Evolutionary conservation across 1,140 invertebrate genomes (phyloP).

Genomic region (Caligus rogercresseyi): DNA sequence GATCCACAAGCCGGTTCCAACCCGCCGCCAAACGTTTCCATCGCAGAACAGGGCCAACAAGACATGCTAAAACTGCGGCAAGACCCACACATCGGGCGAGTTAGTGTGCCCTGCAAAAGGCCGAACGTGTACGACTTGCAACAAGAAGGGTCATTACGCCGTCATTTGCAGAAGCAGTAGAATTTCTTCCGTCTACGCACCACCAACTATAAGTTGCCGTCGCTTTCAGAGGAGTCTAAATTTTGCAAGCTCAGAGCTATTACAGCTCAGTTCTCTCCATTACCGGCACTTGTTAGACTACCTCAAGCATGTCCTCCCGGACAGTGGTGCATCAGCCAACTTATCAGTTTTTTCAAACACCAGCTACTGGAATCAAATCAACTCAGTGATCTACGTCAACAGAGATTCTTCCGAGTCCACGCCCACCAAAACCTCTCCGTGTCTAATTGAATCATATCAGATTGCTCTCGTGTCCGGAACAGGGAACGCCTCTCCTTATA

Average conservation of each 20-base stretch:
- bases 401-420: neutral
- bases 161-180: neutral
- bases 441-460: neutral
- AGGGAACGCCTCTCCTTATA: neutral
- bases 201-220: neutral
- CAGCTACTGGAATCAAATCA: neutral
- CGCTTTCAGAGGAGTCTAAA: neutral
- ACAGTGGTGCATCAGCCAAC: neutral
- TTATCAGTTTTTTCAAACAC: neutral
- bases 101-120: neutral
- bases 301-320: neutral
- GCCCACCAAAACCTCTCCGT: neutral
- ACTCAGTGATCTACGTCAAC: neutral
- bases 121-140: neutral
- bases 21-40: no score
- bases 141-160: neutral
- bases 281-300: neutral
- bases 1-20: no score
- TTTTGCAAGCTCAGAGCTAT: neutral
- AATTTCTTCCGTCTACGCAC: neutral
- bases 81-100: neutral
- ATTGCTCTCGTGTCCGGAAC: neutral
- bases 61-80: neutral
- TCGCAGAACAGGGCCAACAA: no score
- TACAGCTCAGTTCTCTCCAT: neutral